Base-by-base conservation (phyloP, 2,797 vertebrate genomes). In the Oryzias dopingdopingensis region DNA sequence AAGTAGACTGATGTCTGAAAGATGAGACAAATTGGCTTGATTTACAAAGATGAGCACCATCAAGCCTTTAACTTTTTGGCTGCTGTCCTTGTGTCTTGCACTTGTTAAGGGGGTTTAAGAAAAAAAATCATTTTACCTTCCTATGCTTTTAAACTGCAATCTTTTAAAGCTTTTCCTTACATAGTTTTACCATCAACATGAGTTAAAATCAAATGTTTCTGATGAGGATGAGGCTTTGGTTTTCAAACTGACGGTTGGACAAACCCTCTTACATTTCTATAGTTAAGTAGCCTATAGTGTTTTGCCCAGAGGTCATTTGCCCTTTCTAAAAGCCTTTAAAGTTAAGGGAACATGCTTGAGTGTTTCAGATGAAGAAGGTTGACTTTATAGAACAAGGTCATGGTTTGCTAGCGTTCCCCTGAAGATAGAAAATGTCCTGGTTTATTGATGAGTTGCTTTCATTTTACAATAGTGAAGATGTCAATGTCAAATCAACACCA, bases 41-140 rank as follows among this genome's bases (percentile, higher is more conserved):
- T 20, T 52, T 49, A 23, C 48, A 46, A 24, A 59, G 59, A 67
- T 58, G 42, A 74, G 71, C 67, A 63, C 51, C 54, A 62, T 10
- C 75, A 55, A 59, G 77, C 62, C 71, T 73, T 62, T 58, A 80
- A 83, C 74, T 68, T 81, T 78, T 77, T 59, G 44, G 41, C 59
- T 67, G 63, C 69, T 47, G 57, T 64, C 74, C 54, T 77, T 73
- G 62, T 75, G 46, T 62, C 55, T 56, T 88, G 79, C 85, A 90
- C 89, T 89, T 92, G 90, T 86, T 84, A 5, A 40, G 62, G 48
- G 74, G 56, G 65, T 81, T 80, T 76, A 79, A 74, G 61, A 29
- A 70, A 56, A 74, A 77, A 66, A 77, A 84, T 76, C 63, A 15
- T 44, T 20, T 29, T 6, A 26, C 16, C 20, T 42, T 50, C 0